Evolutionary conservation across 2,888 invertebrate genomes (phyloP), one percentile per base, ranked within the genome.

Genomic region (Stenichneumon culpator): DNA sequence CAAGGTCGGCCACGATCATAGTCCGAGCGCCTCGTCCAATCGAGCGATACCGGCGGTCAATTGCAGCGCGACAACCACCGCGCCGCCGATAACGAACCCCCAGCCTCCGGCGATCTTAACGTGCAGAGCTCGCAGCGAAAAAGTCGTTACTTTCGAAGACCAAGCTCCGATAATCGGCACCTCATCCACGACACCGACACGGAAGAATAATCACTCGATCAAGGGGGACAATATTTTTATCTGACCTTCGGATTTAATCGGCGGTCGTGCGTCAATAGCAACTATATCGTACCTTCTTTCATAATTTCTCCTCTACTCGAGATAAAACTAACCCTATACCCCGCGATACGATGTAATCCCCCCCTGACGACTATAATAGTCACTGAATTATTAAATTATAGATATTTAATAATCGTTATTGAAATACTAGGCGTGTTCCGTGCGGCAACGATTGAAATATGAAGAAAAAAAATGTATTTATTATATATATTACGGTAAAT

Each of bases 131-230:
- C 95, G 96, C 72, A 70, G 85, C 52, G 97, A 97, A 93, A 97
- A 97, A 93, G 96, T 97, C 96, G 97, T 97, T 54, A 97, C 97
- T 4, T 97, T 97, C 90, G 97, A 97, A 92, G 97, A 97, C 92
- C 97, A 97, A 91, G 94, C 95, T 88, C 72, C 91, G 36, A 88
- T 86, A 57, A 50, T 87, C 60, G 78, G 82, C 39, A 75, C 84
- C 47, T 50, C 88, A 69, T 86, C 89, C 14, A 89, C 89, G 11
- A 89, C 88, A 28, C 90, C 93, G 11, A 89, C 89, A 3, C 92
- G 92, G 73, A 94, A 94, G 87, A 94, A 94, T 88, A 94, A 94
- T 88, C 93, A 94, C 73, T 93, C 94, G 50, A 94, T 95, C 83
- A 94, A 81, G 32, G 77, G 96, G 69, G 96, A 96, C 82, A 97